Evolutionary conservation across 2,113 vertebrate genomes (phyloP).

Genomic region (Clupea harengus): DNA sequence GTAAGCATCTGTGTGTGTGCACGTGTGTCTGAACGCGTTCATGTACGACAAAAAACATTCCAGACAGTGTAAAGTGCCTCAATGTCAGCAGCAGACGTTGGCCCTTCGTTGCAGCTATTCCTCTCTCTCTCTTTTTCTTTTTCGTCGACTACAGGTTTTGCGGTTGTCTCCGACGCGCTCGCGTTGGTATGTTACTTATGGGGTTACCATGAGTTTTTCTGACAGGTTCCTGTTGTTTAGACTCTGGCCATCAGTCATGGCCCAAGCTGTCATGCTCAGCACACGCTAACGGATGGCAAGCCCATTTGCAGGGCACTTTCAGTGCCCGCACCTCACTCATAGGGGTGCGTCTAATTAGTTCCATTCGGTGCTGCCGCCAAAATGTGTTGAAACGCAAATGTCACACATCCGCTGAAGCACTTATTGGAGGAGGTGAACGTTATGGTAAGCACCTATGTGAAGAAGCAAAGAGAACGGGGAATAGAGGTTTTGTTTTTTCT

Average conservation of each 20-base stretch:
- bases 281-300: constrained; percentile 26
- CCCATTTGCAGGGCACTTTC: not conserved
- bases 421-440: not conserved
- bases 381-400: not conserved
- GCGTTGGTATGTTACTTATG: constrained; percentile 12
- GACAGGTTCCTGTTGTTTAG: constrained; percentile 26
- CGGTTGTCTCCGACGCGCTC: constrained; percentile 26
- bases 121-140: not conserved
- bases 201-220: constrained; percentile 9
- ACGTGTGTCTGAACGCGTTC: not conserved
- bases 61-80: constrained; percentile 19
- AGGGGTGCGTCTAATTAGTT: not conserved
- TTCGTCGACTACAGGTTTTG: constrained; percentile 3
- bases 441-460: not conserved
- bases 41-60: constrained; percentile 20
- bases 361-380: not conserved
- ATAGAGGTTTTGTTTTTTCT: not conserved
- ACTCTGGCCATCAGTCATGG: constrained; percentile 34
- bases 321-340: not conserved
- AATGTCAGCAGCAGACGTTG: not conserved
- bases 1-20: not conserved
- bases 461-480: not conserved
- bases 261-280: not conserved
- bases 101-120: not conserved
- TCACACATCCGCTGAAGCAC: not conserved